Conservation (phyloP, 2,113 vertebrate genomes). For the Mormyrus lacerda region DNA sequence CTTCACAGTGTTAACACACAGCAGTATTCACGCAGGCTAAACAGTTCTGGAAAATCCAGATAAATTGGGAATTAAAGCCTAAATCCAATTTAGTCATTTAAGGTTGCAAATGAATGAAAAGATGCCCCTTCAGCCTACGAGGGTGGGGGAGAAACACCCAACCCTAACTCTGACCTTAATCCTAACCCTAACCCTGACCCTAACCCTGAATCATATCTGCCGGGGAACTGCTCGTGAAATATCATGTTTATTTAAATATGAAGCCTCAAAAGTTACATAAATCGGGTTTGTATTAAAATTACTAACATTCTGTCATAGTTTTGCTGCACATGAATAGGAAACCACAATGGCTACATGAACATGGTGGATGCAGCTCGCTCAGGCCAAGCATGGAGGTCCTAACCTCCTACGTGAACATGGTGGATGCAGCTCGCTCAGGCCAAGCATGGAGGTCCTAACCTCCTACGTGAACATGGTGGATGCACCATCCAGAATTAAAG, state of each 20-base stretch:
- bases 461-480: too few species aligned
- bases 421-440: too few species aligned
- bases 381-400: neutral
- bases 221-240: neutral
- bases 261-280: neutral
- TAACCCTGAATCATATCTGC: neutral
- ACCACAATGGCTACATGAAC: neutral
- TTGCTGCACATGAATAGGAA: neutral
- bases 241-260: neutral
- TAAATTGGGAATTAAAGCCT: neutral
- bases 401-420: too few species aligned
- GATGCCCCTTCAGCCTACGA: neutral
- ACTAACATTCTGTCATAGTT: neutral
- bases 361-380: neutral
- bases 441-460: too few species aligned
- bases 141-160: neutral
- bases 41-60: neutral
- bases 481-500: too few species aligned
- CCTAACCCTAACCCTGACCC: too few species aligned
- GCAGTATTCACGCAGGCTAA: neutral
- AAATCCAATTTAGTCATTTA: neutral
- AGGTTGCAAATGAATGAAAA: neutral
- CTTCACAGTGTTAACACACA: neutral
- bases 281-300: neutral
- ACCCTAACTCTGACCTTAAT: too few species aligned